Evolutionary conservation across 2,113 vertebrate species (phyloP).

Genomic region (Channa argus): DNA sequence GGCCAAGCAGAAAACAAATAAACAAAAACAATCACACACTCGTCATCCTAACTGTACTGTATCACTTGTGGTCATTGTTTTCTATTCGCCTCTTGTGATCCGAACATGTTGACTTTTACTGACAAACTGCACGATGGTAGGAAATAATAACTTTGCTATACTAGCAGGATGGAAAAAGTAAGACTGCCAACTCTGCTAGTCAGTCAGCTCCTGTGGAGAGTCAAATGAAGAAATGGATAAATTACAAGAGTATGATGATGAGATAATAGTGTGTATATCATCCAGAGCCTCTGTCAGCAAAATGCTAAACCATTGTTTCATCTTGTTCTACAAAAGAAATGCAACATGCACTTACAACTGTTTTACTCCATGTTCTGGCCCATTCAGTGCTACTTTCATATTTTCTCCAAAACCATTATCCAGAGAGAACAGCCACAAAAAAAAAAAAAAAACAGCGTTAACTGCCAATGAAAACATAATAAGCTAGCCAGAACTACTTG

Average conservation of each 20-base stretch:
- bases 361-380: neutral
- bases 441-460: neutral
- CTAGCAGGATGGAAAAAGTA: conserved; percentile 30
- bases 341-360: neutral
- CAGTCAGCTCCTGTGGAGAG: conserved; percentile 20
- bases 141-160: conserved; percentile 38
- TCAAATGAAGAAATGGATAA: neutral
- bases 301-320: neutral
- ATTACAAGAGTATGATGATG: neutral
- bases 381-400: neutral
- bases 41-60: neutral
- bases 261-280: neutral
- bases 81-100: conserved; percentile 35
- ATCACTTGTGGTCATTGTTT: conserved; percentile 54
- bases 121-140: conserved; percentile 43
- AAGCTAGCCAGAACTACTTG: conserved; percentile 28
- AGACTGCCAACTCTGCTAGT: conserved; percentile 28
- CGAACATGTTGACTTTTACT: conserved; percentile 36
- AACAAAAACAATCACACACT: conserved; percentile 59
- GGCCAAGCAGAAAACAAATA: conserved; percentile 67
- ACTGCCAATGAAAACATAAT: conserved; percentile 43
- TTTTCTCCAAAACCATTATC: conserved; percentile 14
- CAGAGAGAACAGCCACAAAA: conserved; percentile 9
- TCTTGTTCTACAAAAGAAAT: conserved; percentile 7
- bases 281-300: neutral